Evolutionary conservation across 64 coral and sea anemone genomes (phyloP), one percentile per base, ranked within the genome.

Genomic region (Montipora capricornis): DNA sequence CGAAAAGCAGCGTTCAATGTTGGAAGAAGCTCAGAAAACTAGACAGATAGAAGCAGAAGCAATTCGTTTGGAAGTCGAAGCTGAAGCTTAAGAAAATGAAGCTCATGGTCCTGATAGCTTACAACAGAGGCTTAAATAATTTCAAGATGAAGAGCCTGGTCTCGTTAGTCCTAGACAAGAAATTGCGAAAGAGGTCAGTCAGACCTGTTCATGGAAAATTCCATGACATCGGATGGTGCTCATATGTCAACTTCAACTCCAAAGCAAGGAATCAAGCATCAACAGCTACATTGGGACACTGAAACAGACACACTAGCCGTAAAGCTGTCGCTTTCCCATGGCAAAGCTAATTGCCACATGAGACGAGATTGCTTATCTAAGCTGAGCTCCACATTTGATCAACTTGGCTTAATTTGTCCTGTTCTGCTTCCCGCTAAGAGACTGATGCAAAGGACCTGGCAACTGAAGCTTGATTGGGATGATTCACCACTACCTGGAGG

Each of bases 221-320:
- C 37, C 37, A 37, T 37, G 37, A 37, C 37, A 37, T 37, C 37
- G 37, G 37, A 37, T 37, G 37, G 37, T 37, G 37, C 37, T 37
- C 37, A 37, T 37, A 37, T 37, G 37, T 37, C 37, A 37, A 37
- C 37, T 37, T 37, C 37, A 37, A 37, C 37, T 37, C 37, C 37
- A 2, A 37, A 79, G 17, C 76, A 79, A 50, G 46, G 46, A 50
- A 79, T 19, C 5, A 0, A 51, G 76, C 47, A 11, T 79, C 76
- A 79, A 48, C 76, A 79, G 76, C 64, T 89, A 22, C 84, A 94
- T 48, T 94, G 85, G 87, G 68, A 94, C 64, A 74, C 78, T 55
- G 66, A 94, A 69, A 71, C 13, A 15, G 93, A 84, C 37, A 48
- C 78, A 16, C 53, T 94, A 17, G 68, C 68, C 60, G 49, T 93